phyloP scores from a whole-genome alignment of 1,140 invertebrate genomes.

The Cephus cinctus region DNA sequence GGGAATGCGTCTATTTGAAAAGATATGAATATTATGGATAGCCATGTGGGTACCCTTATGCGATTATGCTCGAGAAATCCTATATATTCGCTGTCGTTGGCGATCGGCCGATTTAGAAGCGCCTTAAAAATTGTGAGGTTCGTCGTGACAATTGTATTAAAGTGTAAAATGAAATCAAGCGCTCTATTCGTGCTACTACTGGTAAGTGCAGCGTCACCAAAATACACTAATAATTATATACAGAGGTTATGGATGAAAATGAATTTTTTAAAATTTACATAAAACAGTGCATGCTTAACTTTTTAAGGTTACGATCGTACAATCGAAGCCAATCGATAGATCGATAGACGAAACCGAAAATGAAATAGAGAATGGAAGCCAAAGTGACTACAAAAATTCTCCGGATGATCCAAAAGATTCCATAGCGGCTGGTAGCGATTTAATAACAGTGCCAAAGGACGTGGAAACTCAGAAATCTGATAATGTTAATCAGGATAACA shows the following conservation, averaged over 20 bases:
- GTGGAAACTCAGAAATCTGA: neutral
- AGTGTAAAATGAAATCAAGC: no score
- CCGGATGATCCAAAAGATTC: constrained; percentile 4
- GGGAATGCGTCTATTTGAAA: no score
- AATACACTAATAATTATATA: neutral
- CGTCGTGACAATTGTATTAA: no score
- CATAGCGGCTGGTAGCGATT: neutral
- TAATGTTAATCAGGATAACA: neutral
- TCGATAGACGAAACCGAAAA: neutral
- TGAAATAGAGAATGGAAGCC: neutral
- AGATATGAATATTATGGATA: no score
- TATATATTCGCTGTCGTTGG: constrained; percentile 4
- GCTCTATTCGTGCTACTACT: neutral
- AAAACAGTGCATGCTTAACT: neutral
- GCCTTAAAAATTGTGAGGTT: neutral
- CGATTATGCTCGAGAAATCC: constrained; percentile 24
- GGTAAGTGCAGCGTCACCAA: neutral
- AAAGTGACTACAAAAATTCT: neutral
- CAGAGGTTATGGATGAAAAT: neutral
- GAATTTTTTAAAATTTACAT: neutral
- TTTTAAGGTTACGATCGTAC: constrained; percentile 6
- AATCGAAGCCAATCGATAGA: constrained; percentile 15
- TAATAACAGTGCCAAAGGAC: neutral
- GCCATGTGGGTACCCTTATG: constrained; percentile 38
- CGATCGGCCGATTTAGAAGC: neutral